phyloP scores from a whole-genome alignment of 2,888 invertebrate genomes.

The Achlya flavicornis region DNA sequence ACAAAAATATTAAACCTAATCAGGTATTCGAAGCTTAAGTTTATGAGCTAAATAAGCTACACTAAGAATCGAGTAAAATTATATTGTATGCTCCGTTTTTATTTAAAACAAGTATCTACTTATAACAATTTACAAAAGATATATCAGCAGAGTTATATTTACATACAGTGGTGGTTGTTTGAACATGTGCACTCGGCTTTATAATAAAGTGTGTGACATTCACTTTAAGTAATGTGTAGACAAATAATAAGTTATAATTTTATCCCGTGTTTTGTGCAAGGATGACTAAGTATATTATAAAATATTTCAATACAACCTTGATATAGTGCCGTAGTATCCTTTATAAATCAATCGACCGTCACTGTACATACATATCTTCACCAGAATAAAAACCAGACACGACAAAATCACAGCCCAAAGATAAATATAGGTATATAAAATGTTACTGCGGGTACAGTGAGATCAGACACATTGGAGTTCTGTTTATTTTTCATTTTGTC shows the following conservation, averaged over 20 bases:
- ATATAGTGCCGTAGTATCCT: slow-evolving; percentile 18
- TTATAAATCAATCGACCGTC: slow-evolving; percentile 25
- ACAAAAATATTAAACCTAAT: slow-evolving; percentile 51
- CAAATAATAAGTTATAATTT: not conserved
- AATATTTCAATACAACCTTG: slow-evolving; percentile 16
- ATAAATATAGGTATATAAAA: slow-evolving; percentile 48
- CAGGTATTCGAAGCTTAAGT: slow-evolving; percentile 56
- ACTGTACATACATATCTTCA: slow-evolving; percentile 24
- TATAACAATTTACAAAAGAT: not conserved
- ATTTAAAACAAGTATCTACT: not conserved
- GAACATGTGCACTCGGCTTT: not conserved
- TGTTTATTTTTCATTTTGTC: slow-evolving; percentile 42
- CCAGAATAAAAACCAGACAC: slow-evolving; percentile 42
- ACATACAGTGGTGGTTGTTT: not conserved
- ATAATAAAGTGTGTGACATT: not conserved
- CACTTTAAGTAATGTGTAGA: not conserved
- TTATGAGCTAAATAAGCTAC: slow-evolving; percentile 36
- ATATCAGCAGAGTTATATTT: not conserved
- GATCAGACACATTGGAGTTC: slow-evolving; percentile 61
- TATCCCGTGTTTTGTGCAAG: not conserved
- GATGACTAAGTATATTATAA: not conserved
- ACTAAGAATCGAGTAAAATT: slow-evolving; percentile 30
- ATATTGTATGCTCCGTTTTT: slow-evolving; percentile 16
- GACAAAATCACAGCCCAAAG: slow-evolving; percentile 66
- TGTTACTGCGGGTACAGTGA: slow-evolving; percentile 54